A percentile compares a stretch with the other conserved stretches of the same genome.
These are phyloP conservation scores for Eupithecia subfuscata DNA, from an alignment of 2,888 invertebrate genomes.

Conservation along the genomic window DNA sequence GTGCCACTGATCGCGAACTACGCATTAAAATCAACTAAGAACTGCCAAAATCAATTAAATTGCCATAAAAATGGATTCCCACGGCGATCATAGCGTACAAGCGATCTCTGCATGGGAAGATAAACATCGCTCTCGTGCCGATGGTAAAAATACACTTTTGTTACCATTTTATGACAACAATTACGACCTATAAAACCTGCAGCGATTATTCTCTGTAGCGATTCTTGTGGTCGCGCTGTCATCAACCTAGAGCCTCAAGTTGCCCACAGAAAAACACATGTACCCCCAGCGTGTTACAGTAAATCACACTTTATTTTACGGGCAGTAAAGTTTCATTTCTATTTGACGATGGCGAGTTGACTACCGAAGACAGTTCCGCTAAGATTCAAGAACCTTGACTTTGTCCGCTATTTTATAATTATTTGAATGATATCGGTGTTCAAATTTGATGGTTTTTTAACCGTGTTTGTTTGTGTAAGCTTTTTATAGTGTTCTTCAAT, in stretches of 20 bases:
- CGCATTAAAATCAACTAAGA: constrained; percentile 57
- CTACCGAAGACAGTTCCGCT: constrained; percentile 52
- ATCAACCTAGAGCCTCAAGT: constrained; percentile 64
- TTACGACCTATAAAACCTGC: constrained; percentile 83
- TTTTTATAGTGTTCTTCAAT: constrained; percentile 31
- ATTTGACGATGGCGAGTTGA: constrained; percentile 44
- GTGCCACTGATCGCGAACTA: constrained; percentile 56
- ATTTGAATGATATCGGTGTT: constrained; percentile 33
- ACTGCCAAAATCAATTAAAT: constrained; percentile 73
- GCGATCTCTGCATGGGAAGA: constrained; percentile 73
- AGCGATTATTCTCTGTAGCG: constrained; percentile 79
- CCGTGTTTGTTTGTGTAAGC: constrained; percentile 31
- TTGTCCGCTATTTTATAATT: constrained; percentile 53
- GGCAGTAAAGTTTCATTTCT: constrained; percentile 53
- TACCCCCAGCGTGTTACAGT: constrained; percentile 43
- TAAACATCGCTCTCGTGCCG: constrained; percentile 79
- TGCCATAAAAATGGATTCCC: constrained; percentile 74
- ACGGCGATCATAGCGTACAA: constrained; percentile 71
- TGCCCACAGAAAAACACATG: constrained; percentile 58
- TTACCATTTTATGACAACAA: constrained; percentile 83
- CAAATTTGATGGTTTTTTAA: constrained; percentile 30
- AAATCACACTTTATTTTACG: constrained; percentile 59
- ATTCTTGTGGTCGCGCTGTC: constrained; percentile 79
- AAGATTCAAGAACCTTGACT: constrained; percentile 58
- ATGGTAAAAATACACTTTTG: constrained; percentile 82